phyloP scores from a whole-genome alignment of 2,113 vertebrate genomes.

The Rousettus leschenaultii region DNA sequence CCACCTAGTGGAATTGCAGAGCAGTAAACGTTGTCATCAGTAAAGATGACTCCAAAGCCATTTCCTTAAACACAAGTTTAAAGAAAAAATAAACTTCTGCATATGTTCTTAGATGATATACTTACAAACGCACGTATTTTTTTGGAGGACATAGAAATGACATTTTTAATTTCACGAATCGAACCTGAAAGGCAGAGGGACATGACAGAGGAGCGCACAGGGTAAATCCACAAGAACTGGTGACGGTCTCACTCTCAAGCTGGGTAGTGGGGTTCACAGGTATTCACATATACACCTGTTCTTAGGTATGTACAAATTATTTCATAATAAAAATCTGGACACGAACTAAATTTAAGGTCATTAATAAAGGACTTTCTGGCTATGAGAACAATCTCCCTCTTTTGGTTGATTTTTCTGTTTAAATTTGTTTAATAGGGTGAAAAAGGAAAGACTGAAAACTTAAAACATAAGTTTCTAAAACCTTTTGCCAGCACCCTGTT shows the following conservation, averaged over 20 bases:
- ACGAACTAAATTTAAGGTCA: background rate
- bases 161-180: background rate
- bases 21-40: background rate
- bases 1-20: slow-evolving; percentile 69
- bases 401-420: background rate
- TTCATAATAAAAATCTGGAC: background rate
- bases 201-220: background rate
- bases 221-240: too few relatives aligned
- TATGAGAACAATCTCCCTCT: background rate
- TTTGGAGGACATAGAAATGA: background rate
- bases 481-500: background rate
- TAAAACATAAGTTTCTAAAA: background rate
- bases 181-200: background rate
- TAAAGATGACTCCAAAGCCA: background rate
- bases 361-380: background rate
- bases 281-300: background rate
- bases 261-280: background rate
- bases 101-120: background rate
- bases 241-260: background rate
- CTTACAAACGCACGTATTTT: background rate
- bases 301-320: background rate
- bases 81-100: background rate
- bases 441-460: background rate
- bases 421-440: background rate
- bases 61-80: background rate